Conservation (phyloP, 2,888 invertebrate genomes). For the Cyclophora albipunctata region DNA sequence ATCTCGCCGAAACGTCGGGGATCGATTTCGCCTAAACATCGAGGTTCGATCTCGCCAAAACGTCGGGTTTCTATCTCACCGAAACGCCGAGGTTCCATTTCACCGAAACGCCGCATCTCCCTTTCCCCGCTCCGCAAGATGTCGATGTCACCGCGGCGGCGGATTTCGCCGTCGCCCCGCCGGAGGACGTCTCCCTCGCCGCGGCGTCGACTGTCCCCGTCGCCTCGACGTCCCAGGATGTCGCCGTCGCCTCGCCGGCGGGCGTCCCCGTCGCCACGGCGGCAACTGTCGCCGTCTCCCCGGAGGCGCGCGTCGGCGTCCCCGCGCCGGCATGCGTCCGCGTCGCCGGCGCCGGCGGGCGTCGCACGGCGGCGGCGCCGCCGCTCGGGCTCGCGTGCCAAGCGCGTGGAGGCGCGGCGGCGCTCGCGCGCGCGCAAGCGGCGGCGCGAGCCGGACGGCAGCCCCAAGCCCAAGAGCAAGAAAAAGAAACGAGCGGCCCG, state of each 20-base stretch:
- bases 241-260: constrained; percentile 11
- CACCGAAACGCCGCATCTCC: constrained; percentile 77
- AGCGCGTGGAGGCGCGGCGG: constrained; percentile 27
- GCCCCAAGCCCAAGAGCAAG: constrained; percentile 36
- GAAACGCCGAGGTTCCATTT: constrained; percentile 79
- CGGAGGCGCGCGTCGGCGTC: constrained; percentile 14
- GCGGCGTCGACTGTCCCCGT: constrained; percentile 25
- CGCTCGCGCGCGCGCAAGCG: constrained; percentile 34
- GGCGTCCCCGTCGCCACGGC: constrained; percentile 9
- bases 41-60: constrained; percentile 19
- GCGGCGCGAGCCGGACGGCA: constrained; percentile 22
- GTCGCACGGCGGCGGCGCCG: constrained; percentile 29
- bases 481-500: constrained; percentile 44
- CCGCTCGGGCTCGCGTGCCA: constrained; percentile 27
- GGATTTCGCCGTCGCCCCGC: constrained; percentile 19
- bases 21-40: constrained; percentile 18
- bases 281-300: constrained; percentile 23
- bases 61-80: constrained; percentile 18
- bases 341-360: constrained; percentile 23
- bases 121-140: constrained; percentile 26
- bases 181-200: constrained; percentile 8
- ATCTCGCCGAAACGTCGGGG: constrained; percentile 7
- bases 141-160: constrained; percentile 20
- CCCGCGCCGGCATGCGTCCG: constrained; percentile 8
- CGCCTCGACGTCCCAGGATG: constrained; percentile 12